Conservation (phyloP, 2,113 vertebrate genomes). For the Protobothrops flavoviridis region DNA sequence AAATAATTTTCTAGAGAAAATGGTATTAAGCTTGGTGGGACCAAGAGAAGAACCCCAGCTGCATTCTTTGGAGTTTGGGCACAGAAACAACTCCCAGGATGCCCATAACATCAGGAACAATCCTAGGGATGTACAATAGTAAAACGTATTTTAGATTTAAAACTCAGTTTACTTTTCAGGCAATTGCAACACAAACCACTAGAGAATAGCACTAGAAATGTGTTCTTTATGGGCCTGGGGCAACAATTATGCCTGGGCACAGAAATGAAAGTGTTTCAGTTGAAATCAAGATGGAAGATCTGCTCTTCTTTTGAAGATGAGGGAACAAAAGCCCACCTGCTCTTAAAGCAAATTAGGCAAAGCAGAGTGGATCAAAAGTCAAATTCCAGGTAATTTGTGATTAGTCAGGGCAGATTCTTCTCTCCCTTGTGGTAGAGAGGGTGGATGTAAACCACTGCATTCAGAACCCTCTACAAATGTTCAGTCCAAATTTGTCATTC, state of each 20-base stretch:
- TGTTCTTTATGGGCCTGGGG: background rate
- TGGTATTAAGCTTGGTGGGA: background rate
- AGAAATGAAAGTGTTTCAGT: background rate
- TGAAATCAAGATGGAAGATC: background rate
- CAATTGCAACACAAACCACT: background rate
- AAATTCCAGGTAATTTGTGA: background rate
- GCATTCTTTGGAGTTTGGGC: background rate
- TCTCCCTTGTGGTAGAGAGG: background rate
- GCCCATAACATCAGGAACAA: background rate
- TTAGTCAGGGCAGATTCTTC: background rate
- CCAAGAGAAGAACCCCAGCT: background rate
- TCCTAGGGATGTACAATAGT: background rate
- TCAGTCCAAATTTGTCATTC: background rate
- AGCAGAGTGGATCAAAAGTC: background rate
- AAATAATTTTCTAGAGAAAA: background rate
- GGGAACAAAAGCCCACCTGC: background rate
- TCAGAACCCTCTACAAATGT: background rate
- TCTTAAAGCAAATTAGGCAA: background rate
- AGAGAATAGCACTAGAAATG: background rate
- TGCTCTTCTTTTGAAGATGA: background rate
- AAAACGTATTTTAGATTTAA: background rate
- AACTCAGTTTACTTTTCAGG: background rate
- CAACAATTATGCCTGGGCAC: background rate
- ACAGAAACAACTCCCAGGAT: background rate
- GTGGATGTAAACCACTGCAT: background rate